Base-by-base conservation (phyloP, 2,888 invertebrate species). In the Stenchaetothrips biformis region DNA sequence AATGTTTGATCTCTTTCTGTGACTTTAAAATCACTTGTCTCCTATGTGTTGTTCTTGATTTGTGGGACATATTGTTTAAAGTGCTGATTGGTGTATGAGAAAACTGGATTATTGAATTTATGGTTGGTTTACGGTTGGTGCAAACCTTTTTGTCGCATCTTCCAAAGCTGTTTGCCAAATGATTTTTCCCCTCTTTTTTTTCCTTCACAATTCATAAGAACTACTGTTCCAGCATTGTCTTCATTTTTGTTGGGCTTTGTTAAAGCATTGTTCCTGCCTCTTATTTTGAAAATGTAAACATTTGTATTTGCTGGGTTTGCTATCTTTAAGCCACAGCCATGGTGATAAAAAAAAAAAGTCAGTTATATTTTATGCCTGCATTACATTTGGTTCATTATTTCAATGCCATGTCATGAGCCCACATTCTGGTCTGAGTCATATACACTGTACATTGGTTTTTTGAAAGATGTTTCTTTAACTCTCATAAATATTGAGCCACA, bases 271-370 rank as follows among this genome's bases (percentile, higher is more conserved):
- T 74, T 74, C 67, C 67, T 74, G 21, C 67, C 18, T 74, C 53
- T 9, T 74, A 74, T 74, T 74, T 74, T 11, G 25, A 74, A 21
- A 9, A 21, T 25, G 37, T 37, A 37, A 37, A 74, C 11, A 59
- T 59, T 59, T 59, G 11, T 74, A 25, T 21, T 25, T 74, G 67
- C 11, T 74, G 67, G 67, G 21, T 74, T 74, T 74, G 21, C 9
- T n/a, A 25, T 74, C 11, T 21, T 8, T 9, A 25, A 74, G 21
- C 67, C 67, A 25, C 67, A 74, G 67, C 67, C 25, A 74, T 74
- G 67, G 67, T 74, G 67, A 74, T 74, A 74, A 74, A 74, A 37
- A 37, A n/a, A 21, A 74, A 74, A 74, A 74, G 67, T 74, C 67
- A 74, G 67, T 25, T 74, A 7, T 74, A 74, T 74, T 74, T 74